Conservation (phyloP, 2,113 vertebrate genomes). For the Pseudorectes ferrugineus region DNA sequence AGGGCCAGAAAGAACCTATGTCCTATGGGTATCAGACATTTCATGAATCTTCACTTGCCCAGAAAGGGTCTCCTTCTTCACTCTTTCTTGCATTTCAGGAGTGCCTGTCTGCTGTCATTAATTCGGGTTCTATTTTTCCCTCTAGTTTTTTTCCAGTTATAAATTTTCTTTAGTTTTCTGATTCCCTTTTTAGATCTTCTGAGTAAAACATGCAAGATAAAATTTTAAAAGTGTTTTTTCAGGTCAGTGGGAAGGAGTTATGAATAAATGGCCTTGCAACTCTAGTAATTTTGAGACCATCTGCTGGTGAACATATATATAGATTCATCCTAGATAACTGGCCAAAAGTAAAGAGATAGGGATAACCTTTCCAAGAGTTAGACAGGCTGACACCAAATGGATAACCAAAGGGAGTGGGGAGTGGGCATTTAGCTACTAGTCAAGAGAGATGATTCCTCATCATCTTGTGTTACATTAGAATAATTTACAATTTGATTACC, state of each 20-base stretch:
- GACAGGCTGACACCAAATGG: neutral
- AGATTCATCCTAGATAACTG: neutral
- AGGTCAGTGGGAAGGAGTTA: neutral
- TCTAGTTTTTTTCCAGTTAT: neutral
- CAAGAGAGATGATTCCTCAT: neutral
- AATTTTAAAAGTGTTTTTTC: neutral
- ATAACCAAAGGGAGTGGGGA: neutral
- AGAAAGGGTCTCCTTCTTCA: neutral
- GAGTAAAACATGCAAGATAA: neutral
- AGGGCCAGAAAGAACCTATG: neutral
- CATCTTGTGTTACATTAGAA: neutral
- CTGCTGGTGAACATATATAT: neutral
- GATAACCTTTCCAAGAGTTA: neutral
- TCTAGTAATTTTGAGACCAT: neutral
- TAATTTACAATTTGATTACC: neutral
- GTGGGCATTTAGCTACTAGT: neutral
- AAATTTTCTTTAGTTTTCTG: neutral
- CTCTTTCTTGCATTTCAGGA: neutral
- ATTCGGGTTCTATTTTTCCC: neutral
- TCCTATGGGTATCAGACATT: neutral
- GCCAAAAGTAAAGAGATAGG: neutral
- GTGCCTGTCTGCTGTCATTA: neutral
- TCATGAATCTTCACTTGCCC: neutral
- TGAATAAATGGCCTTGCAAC: neutral
- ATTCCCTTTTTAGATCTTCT: neutral